phyloP scores from a whole-genome alignment of 2,797 vertebrate genomes.

The Pseudochaenichthys georgianus region DNA sequence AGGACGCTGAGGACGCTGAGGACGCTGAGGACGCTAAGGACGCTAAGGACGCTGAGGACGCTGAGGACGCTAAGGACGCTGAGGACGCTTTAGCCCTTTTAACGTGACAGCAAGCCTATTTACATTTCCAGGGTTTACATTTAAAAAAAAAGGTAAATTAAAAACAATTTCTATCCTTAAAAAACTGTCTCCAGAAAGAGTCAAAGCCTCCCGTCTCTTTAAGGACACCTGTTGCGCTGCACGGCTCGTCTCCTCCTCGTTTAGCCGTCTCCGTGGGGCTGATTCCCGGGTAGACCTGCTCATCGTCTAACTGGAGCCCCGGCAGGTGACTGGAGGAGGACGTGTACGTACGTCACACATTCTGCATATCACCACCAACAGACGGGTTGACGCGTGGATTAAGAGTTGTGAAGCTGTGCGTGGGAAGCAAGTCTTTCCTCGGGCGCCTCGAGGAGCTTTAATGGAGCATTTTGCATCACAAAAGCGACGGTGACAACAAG shows the following conservation, averaged over 20 bases:
- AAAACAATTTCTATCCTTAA: too few species aligned
- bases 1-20: too few species aligned
- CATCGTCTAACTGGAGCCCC: conserved; percentile 85
- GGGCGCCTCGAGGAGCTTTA: conserved; percentile 50
- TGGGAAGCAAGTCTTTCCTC: conserved; percentile 39
- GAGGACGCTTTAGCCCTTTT: too few species aligned
- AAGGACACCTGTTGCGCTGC: conserved; percentile 83
- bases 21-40: too few species aligned
- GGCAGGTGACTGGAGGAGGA: conserved; percentile 74
- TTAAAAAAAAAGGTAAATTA: too few species aligned
- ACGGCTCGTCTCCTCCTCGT: conserved; percentile 85
- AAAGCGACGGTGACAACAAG: conserved; percentile 47
- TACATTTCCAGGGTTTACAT: too few species aligned
- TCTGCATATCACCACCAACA: conserved; percentile 20
- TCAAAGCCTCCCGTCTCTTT: conserved; percentile 69
- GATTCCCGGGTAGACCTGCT: conserved; percentile 82
- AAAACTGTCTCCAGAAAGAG: conserved; percentile 34
- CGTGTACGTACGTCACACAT: conserved; percentile 32
- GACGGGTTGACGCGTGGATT: conserved; percentile 34
- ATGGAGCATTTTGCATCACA: conserved; percentile 48
- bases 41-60: too few species aligned
- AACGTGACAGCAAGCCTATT: too few species aligned
- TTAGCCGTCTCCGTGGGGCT: conserved; percentile 83
- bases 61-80: too few species aligned
- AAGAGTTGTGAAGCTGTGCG: conserved; percentile 40